Percentiles rank a stretch among this genome's conserved stretches.
Evolutionary conservation across 2,113 vertebrate species (phyloP).

Genomic region (Ctenodactylus gundi): DNA sequence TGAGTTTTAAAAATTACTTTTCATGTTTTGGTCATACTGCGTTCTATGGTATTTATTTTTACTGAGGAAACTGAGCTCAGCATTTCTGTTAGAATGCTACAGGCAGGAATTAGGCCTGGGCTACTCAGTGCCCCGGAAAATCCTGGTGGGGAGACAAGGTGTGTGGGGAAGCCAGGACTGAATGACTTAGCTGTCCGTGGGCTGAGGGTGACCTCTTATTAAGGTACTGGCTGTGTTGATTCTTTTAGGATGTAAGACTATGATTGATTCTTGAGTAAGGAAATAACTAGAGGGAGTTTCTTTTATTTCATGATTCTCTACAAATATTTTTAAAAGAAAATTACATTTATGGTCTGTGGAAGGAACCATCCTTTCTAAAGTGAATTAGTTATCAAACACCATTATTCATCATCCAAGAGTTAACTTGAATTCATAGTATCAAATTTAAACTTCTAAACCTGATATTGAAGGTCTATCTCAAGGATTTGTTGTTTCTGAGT

Average conservation of each 20-base stretch:
- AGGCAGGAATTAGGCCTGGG: neutral
- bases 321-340: constrained; percentile 8
- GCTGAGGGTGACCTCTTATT: neutral
- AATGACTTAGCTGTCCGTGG: neutral
- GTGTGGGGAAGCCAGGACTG: neutral
- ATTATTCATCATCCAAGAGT: neutral
- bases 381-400: neutral
- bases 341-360: neutral
- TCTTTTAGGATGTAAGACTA: neutral
- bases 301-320: neutral
- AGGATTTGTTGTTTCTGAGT: neutral
- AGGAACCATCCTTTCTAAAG: neutral
- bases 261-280: neutral
- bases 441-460: neutral
- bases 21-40: neutral
- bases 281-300: neutral
- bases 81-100: no score
- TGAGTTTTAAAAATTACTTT: no score
- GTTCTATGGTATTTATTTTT: neutral
- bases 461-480: neutral
- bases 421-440: neutral
- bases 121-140: neutral
- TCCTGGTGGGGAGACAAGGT: rapidly evolving
- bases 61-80: neutral
- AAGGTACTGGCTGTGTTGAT: neutral